Evolutionary conservation across 2,797 vertebrate genomes (phyloP).

Genomic region (Neostethus bicornis): DNA sequence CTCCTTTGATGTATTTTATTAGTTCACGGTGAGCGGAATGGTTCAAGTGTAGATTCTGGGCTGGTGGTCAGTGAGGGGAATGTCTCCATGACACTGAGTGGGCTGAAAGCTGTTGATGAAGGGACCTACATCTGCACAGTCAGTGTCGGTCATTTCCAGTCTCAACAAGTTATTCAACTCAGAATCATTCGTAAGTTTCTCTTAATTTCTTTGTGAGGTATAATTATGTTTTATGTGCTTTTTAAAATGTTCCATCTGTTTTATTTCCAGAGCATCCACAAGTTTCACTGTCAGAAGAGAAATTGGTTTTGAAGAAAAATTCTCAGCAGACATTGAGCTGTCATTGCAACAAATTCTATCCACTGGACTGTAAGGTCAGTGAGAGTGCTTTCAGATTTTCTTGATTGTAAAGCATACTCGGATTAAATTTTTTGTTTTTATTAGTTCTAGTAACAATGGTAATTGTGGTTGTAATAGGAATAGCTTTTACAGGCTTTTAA

Average conservation of each 20-base stretch:
- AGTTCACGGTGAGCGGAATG: constrained; percentile 64
- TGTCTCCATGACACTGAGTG: constrained; percentile 75
- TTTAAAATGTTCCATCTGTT: neutral
- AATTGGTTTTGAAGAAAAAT: constrained; percentile 55
- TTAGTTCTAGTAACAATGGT: too few species aligned
- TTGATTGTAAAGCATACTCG: too few species aligned
- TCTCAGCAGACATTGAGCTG: constrained; percentile 76
- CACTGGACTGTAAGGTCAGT: constrained; percentile 80
- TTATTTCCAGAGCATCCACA: constrained; percentile 68
- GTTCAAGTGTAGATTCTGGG: constrained; percentile 61
- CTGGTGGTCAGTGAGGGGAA: constrained; percentile 71
- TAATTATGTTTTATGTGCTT: neutral
- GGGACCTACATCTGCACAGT: constrained; percentile 85
- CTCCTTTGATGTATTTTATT: neutral
- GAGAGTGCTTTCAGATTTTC: neutral
- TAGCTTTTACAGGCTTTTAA: too few species aligned
- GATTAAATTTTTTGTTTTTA: too few species aligned
- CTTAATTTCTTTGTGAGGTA: neutral
- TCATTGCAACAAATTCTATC: constrained; percentile 83
- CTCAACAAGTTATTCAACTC: constrained; percentile 84
- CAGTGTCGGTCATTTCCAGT: constrained; percentile 65
- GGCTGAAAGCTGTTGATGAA: constrained; percentile 78
- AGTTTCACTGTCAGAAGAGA: constrained; percentile 73
- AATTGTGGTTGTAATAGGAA: too few species aligned
- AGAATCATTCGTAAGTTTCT: constrained; percentile 75